Evolutionary conservation across 2,113 vertebrate species (phyloP), one percentile per base, ranked within the genome.

Genomic region (Gavia stellata): DNA sequence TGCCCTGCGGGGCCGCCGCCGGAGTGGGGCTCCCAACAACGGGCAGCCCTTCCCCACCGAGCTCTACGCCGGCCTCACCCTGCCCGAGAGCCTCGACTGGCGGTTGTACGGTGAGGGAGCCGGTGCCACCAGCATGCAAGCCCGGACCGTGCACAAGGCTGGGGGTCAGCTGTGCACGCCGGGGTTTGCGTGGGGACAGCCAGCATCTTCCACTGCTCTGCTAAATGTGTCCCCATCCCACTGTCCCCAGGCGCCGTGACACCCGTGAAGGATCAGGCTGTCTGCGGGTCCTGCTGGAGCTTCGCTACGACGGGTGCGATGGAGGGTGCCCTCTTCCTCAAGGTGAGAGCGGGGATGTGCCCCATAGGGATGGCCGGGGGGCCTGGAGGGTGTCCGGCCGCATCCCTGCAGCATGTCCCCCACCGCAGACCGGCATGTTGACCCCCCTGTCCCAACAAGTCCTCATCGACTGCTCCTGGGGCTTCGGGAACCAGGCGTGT

Each of bases 261-360:
- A 9, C 98, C 97, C 18, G 98, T 98, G 36, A 99, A 99, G 96
- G 99, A 99, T 84, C 99, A 99, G 96, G 99, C 99, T 2, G 97
- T 99, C 78, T 99, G 99, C 3, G 99, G 99, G 17, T 99, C 99
- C 23, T 99, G 99, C 96, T 99, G 99, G 99, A 99, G 98, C 94
- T 99, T 99, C n/a, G 98, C 98, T 72, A 98, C 98, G 3, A 99
- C 98, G 6, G 99, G 99, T 13, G 89, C 98, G 65, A 82, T 99
- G 98, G 99, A 99, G 95, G 99, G 99, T 4, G 99, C 99, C 55
- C 98, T 99, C 59, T 99, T 99, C 95, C 83, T 99, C 15, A 98
- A 98, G 98, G 99, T 98, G 75, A 97, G 55, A 50, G 58, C 5
- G 6, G 47, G 29, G 42, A n/a, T 0, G 7, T 38, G 82, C n/a